Base-by-base conservation (phyloP, 2,888 invertebrate genomes). In the Zygothrica quintamaculata region DNA sequence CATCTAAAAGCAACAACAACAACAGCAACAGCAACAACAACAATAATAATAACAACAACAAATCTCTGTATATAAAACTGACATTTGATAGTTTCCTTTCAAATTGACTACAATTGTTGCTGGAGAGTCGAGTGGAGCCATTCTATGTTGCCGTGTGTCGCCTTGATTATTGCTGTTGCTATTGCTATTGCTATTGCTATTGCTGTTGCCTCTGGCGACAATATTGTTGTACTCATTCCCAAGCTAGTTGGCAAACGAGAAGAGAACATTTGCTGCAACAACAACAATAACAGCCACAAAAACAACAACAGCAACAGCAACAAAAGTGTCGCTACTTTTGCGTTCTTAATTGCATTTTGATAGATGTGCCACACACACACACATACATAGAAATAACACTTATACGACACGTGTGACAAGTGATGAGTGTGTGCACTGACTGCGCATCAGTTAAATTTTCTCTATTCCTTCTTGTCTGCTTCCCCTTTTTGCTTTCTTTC, bases 71-170 rank as follows among this genome's bases (percentile, higher is more conserved):
- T 22, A 9, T 16, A 9, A 15, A 65, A 67, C 84, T 81, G 87
- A 81, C 87, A 81, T 85, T 82, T 87, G 87, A 87, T 82, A 85
- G 76, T 78, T 85, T 73, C 87, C 81, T 82, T 87, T 85, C 81
- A 87, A 87, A 82, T 87, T 78, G 85, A 69, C 76, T 72, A 75
- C 85, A 81, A 87, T 87, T 77, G 82, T 50, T 69, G 57, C 9
- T 13, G 16, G 40, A 31, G 46, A 55, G 57, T 50, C 42, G 77
- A 73, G 50, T 60, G 56, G 12, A 52, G 64, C 42, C 58, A 66
- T 81, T 79, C 84, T 71, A 64, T 78, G 79, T 76, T 68, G 79
- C 76, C 66, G 73, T 81, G 39, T 77, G 72, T 75, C 73, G 85
- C 78, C 73, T 77, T 70, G 66, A 42, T 47, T 76, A 72, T 39